Conservation (phyloP, 2,113 vertebrate genomes). For the Polyodon spathula region DNA sequence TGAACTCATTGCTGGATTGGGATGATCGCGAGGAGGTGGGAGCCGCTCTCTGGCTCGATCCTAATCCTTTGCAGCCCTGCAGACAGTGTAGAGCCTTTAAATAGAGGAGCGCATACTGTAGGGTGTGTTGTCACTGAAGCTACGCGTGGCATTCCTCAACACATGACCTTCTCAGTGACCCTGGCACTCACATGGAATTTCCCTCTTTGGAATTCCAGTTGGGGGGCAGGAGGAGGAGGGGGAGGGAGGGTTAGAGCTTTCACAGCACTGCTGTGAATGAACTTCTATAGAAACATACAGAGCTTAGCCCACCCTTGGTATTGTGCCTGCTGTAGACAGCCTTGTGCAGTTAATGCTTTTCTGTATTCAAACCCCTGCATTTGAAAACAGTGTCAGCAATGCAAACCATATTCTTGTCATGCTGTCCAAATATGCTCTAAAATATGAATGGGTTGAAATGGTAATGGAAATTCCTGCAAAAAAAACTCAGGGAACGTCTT, state of each 20-base stretch:
- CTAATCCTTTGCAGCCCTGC: constrained; percentile 23
- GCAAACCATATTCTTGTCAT: too few relatives aligned
- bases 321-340: too few relatives aligned
- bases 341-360: too few relatives aligned
- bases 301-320: too few relatives aligned
- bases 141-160: constrained; percentile 34
- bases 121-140: constrained; percentile 34
- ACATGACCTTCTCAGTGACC: constrained; percentile 22
- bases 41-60: neutral
- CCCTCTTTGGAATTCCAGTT: constrained; percentile 20
- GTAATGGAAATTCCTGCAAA: too few relatives aligned
- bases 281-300: constrained; percentile 30
- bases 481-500: too few relatives aligned
- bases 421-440: too few relatives aligned
- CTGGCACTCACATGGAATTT: constrained; percentile 31
- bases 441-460: too few relatives aligned
- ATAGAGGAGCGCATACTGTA: constrained; percentile 32
- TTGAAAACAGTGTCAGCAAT: too few relatives aligned
- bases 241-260: too few relatives aligned
- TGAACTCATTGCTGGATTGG: constrained; percentile 32
- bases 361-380: too few relatives aligned
- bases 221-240: too few relatives aligned
- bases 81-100: constrained; percentile 35
- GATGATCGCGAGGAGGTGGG: neutral
- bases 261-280: constrained; percentile 36